These are phyloP conservation scores for Chrysopa pallens DNA, from an alignment of 1,140 invertebrate genomes.

Conservation along the genomic window DNA sequence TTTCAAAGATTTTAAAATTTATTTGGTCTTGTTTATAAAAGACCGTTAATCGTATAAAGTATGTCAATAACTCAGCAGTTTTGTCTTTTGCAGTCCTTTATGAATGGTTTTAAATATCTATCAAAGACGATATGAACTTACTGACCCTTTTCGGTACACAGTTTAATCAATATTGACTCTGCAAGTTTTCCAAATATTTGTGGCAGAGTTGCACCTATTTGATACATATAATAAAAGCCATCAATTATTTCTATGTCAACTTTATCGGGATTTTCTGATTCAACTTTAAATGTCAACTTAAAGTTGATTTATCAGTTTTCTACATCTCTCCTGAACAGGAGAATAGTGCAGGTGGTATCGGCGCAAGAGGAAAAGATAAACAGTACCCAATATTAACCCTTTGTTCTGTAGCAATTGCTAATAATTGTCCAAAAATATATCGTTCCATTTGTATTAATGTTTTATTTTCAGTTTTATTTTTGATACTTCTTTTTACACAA, in stretches of 20 bases:
- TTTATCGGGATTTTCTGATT: slow-evolving; percentile 6
- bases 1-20: too few species aligned
- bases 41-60: too few species aligned
- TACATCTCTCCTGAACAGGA: slow-evolving; percentile 14
- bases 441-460: slow-evolving; percentile 15
- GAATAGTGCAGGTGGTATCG: slow-evolving; percentile 15
- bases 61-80: neutral
- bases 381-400: slow-evolving; percentile 14
- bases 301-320: slow-evolving; percentile 14
- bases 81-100: neutral
- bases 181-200: slow-evolving; percentile 13
- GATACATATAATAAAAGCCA: slow-evolving; percentile 13
- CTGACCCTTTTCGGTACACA: slow-evolving; percentile 4
- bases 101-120: neutral
- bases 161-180: slow-evolving; percentile 12
- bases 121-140: too few species aligned
- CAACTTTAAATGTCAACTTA: slow-evolving; percentile 7
- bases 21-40: too few species aligned
- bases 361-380: slow-evolving; percentile 14
- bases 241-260: slow-evolving; percentile 12
- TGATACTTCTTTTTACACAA: slow-evolving; percentile 5
- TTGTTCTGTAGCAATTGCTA: slow-evolving; percentile 13
- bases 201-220: slow-evolving; percentile 2
- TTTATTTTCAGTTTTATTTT: slow-evolving; percentile 7
- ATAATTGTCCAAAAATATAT: slow-evolving; percentile 13